A percentile compares a stretch with the other conserved stretches of the same genome.
Conservation (phyloP, 37 sponge, comb jelly and placozoan genomes). For the Haliclona indistincta region DNA sequence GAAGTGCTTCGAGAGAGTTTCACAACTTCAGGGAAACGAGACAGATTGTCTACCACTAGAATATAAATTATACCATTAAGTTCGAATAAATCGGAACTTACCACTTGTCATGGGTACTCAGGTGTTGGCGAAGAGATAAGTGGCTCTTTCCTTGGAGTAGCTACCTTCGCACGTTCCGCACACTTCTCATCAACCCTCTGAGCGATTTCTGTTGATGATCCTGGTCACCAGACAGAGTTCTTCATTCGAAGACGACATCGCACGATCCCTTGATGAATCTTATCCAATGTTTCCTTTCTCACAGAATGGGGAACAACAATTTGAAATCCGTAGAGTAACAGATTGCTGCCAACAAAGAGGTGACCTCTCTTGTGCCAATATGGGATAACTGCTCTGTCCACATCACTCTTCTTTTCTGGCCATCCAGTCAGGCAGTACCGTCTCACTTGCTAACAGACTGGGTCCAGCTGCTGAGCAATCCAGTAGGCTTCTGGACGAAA, state of each 20-base stretch:
- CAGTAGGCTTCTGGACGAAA: slow-evolving; percentile 11
- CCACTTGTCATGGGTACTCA: slow-evolving; percentile 52
- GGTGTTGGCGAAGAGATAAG: slow-evolving; percentile 16
- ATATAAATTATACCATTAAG: slow-evolving; percentile 16
- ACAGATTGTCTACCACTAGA: slow-evolving; percentile 29
- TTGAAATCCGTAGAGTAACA: not conserved
- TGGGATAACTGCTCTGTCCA: not conserved
- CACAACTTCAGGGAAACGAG: slow-evolving; percentile 38
- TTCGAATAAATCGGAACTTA: slow-evolving; percentile 37
- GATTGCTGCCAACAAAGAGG: slow-evolving; percentile 1
- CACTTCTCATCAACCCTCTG: slow-evolving; percentile 1
- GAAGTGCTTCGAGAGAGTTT: slow-evolving; percentile 6
- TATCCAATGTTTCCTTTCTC: slow-evolving; percentile 2
- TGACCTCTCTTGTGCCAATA: slow-evolving; percentile 10
- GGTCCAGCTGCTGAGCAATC: slow-evolving; percentile 6
- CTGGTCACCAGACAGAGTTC: slow-evolving; percentile 50
- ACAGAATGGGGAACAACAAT: slow-evolving; percentile 17
- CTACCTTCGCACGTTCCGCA: not conserved
- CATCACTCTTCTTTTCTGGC: not conserved
- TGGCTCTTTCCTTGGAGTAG: slow-evolving; percentile 11
- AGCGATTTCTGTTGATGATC: not conserved
- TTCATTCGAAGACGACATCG: slow-evolving; percentile 9
- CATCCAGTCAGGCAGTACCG: slow-evolving; percentile 13
- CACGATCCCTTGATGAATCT: slow-evolving; percentile 41
- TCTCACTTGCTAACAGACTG: slow-evolving; percentile 1